A percentile compares a stretch with the other conserved stretches of the same genome.
These are phyloP conservation scores for Sinopyrophorus schimmeli DNA, from an alignment of 2,888 invertebrate species.

Conservation along the genomic window DNA sequence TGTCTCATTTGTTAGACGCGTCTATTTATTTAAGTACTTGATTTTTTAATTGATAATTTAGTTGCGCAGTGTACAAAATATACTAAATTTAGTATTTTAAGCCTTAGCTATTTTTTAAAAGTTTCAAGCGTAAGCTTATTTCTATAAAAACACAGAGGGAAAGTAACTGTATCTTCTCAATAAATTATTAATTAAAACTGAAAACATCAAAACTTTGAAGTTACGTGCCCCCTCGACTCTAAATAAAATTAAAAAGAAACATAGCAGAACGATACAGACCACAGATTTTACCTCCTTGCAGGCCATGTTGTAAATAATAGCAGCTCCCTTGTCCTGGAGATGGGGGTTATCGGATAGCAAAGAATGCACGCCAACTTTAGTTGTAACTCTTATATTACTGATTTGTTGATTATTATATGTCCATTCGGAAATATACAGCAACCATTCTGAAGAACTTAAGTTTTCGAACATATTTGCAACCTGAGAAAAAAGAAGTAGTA, in stretches of 20 bases:
- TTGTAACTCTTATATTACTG: constrained; percentile 88
- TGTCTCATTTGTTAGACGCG: too few relatives aligned
- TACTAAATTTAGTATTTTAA: too few relatives aligned
- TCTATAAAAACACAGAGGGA: too few relatives aligned
- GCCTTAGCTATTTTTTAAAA: too few relatives aligned
- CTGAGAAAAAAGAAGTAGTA: constrained; percentile 57
- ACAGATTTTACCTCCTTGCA: constrained; percentile 97
- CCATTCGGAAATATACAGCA: constrained; percentile 94
- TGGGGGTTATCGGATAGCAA: constrained; percentile 71
- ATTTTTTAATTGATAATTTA: too few relatives aligned
- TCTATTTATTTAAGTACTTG: too few relatives aligned
- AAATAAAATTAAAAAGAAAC: constrained; percentile 20
- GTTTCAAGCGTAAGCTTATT: too few relatives aligned
- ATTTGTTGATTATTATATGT: constrained; percentile 72
- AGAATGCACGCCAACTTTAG: constrained; percentile 88
- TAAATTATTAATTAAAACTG: too few relatives aligned
- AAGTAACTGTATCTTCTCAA: too few relatives aligned
- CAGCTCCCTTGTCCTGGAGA: constrained; percentile 80
- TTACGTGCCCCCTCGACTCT: too few relatives aligned
- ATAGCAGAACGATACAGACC: constrained; percentile 75
- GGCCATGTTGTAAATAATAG: constrained; percentile 87
- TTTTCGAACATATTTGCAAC: constrained; percentile 90
- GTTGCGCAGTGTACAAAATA: too few relatives aligned
- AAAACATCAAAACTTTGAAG: too few relatives aligned
- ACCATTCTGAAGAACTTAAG: constrained; percentile 87